A percentile compares a stretch with the other conserved stretches of the same genome.
phyloP scores from a whole-genome alignment of 2,797 vertebrate genomes.

The Tragelaphus eurycerus region DNA sequence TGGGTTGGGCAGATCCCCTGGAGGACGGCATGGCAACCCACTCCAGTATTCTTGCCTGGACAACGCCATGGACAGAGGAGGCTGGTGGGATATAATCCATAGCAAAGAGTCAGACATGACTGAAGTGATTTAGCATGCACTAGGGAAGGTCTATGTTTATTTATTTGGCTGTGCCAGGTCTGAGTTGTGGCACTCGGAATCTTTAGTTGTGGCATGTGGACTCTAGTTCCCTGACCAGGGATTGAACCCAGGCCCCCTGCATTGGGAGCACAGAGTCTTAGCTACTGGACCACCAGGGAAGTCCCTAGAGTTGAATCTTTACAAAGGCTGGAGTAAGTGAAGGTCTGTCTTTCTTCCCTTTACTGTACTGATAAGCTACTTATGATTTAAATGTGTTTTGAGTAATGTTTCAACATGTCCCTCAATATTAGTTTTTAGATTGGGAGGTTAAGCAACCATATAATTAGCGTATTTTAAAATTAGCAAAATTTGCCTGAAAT shows the following conservation, averaged over 20 bases:
- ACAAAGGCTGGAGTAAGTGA: neutral
- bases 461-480: neutral
- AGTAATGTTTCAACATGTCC: neutral
- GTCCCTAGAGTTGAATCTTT: neutral
- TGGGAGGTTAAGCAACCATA: neutral
- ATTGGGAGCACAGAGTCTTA: neutral
- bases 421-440: neutral
- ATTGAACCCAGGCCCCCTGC: neutral
- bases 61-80: neutral
- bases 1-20: neutral
- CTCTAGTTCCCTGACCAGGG: neutral
- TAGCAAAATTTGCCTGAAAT: neutral
- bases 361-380: neutral
- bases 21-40: neutral
- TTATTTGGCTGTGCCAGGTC: neutral
- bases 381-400: neutral
- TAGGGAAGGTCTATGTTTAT: neutral
- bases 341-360: too few species aligned
- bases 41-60: neutral
- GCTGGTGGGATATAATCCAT: neutral
- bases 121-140: neutral
- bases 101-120: neutral
- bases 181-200: neutral
- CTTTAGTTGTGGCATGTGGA: neutral
- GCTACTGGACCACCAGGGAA: neutral